A percentile compares a stretch with the other conserved stretches of the same genome.
Evolutionary conservation across 2,888 invertebrate species (phyloP).

Genomic region (Papilio elwesi): DNA sequence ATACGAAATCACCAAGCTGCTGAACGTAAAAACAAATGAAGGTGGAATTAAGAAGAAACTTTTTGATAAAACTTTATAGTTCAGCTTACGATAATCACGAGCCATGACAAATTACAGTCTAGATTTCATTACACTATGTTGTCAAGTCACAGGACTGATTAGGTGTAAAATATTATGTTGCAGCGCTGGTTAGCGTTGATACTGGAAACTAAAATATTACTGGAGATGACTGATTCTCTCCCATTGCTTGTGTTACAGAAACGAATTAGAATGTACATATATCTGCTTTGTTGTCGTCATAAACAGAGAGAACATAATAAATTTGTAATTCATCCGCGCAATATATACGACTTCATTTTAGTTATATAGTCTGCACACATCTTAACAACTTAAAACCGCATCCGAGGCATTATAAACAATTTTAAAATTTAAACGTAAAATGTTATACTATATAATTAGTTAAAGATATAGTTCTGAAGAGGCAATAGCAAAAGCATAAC

Average conservation of each 20-base stretch:
- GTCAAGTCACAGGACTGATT: neutral
- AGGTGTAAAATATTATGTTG: neutral
- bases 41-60: too few relatives aligned
- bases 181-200: neutral
- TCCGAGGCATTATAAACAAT: too few relatives aligned
- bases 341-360: neutral
- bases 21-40: too few relatives aligned
- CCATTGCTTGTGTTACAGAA: neutral
- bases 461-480: too few relatives aligned
- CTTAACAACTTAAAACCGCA: too few relatives aligned
- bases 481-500: too few relatives aligned
- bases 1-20: too few relatives aligned
- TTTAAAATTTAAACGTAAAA: too few relatives aligned
- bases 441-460: too few relatives aligned
- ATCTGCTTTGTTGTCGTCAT: conserved; percentile 15
- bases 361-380: too few relatives aligned
- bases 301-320: neutral
- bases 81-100: neutral
- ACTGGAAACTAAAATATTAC: conserved; percentile 29
- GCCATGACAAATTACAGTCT: neutral
- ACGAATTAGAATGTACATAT: conserved; percentile 12
- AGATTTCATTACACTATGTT: neutral
- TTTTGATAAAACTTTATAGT: too few relatives aligned
- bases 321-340: neutral
- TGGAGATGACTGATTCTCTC: conserved; percentile 12